Evolutionary conservation across 2,888 invertebrate genomes (phyloP), one percentile per base, ranked within the genome.

Genomic region (Lepidocyrtinus sp.): DNA sequence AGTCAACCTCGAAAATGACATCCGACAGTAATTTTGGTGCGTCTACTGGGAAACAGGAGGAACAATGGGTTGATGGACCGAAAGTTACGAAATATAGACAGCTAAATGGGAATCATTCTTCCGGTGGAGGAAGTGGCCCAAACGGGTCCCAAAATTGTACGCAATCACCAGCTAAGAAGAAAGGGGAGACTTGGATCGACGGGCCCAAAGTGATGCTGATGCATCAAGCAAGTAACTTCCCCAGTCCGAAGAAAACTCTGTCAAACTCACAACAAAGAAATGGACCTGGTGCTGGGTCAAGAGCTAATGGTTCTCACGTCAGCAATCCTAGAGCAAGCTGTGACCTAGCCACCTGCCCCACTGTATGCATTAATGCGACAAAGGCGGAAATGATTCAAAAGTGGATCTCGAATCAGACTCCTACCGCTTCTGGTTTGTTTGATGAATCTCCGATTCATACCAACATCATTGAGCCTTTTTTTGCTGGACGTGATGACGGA

Each of bases 61-160:
- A 98, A 88, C 96, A 96, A 88, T 98, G 98, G 98, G 95, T 98
- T 82, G 98, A 98, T 89, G 98, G 98, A 0, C 98, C 98, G 0
- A 92, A 96, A 88, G 95, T 96, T 87, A 63, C 84, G 75, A 85
- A 76, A 86, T 87, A 83, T 61, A 77, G 81, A 12, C 82, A 76
- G 24, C 62, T 67, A n/a, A 79, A 79, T 62, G 76, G 77, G 69
- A 68, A 50, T 59, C 25, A 76, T 87, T 88, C 91, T 95, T 84
- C 91, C 94, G 88, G 94, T 94, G 87, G 94, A 95, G 89, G 91
- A 93, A 0, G 92, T 91, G 87, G 64, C 70, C 19, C 19, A 45
- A 22, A 50, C 50, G 71, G 65, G 61, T 70, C 55, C 67, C 19
- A 55, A 27, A 62, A 36, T 63, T 63, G 68, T 21, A 22, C 77